A percentile compares a stretch with the other conserved stretches of the same genome.
Conservation (phyloP, 2,888 invertebrate genomes). For the Coleophora flavipennella region DNA sequence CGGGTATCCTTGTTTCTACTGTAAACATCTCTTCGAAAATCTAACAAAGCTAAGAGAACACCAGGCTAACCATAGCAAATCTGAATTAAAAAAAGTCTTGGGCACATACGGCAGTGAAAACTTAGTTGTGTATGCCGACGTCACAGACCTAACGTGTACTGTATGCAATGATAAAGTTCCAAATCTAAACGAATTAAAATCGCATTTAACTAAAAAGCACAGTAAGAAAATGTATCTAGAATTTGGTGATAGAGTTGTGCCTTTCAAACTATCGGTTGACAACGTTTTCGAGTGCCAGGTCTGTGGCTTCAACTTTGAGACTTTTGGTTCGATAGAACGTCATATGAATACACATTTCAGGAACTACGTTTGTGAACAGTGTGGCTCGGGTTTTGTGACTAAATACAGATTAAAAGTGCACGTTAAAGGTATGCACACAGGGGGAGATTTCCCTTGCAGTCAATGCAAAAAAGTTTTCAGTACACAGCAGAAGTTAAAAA, state of each 20-base stretch:
- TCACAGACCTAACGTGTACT: slow-evolving; percentile 26
- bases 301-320: slow-evolving; percentile 48
- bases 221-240: slow-evolving; percentile 20
- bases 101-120: slow-evolving; percentile 22
- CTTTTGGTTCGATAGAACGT: slow-evolving; percentile 49
- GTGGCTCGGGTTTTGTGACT: slow-evolving; percentile 51
- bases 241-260: neutral
- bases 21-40: slow-evolving; percentile 19
- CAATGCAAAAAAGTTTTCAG: slow-evolving; percentile 41
- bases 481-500: slow-evolving; percentile 39
- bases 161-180: slow-evolving; percentile 19
- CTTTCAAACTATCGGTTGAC: neutral
- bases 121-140: slow-evolving; percentile 28
- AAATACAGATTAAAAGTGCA: slow-evolving; percentile 47
- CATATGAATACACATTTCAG: slow-evolving; percentile 59
- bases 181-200: slow-evolving; percentile 21
- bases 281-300: slow-evolving; percentile 34
- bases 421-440: slow-evolving; percentile 37
- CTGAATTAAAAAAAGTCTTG: slow-evolving; percentile 11
- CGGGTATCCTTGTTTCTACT: slow-evolving; percentile 32
- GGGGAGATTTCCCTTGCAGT: slow-evolving; percentile 35
- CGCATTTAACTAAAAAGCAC: slow-evolving; percentile 22
- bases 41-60: slow-evolving; percentile 21
- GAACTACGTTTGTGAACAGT: slow-evolving; percentile 50
- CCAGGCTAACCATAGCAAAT: neutral